Evolutionary conservation across 2,888 invertebrate genomes (phyloP).

Genomic region (Archips xylosteana): DNA sequence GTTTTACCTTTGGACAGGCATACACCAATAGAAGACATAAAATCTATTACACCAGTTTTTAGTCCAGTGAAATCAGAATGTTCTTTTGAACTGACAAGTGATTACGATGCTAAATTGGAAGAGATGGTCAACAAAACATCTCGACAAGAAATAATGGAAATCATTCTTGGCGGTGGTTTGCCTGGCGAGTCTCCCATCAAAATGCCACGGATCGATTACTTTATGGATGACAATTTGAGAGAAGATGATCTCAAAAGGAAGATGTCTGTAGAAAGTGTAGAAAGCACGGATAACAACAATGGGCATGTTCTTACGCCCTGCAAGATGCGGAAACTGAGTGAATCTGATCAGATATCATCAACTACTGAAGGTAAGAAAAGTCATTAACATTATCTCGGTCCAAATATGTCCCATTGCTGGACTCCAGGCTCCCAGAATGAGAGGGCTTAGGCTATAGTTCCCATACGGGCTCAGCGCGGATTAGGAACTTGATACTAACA

Average conservation of each 20-base stretch:
- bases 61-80: conserved; percentile 80
- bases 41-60: conserved; percentile 52
- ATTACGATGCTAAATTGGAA: conserved; percentile 76
- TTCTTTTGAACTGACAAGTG: conserved; percentile 74
- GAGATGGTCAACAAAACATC: conserved; percentile 80
- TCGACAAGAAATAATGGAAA: conserved; percentile 80
- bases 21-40: conserved; percentile 44
- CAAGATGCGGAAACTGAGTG: conserved; percentile 73
- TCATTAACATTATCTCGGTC: no score
- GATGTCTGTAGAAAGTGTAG: conserved; percentile 60
- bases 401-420: no score
- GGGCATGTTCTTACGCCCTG: conserved; percentile 66
- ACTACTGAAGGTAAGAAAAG: conserved; percentile 72
- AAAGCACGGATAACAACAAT: conserved; percentile 70
- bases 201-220: conserved; percentile 74
- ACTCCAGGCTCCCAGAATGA: no score
- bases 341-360: conserved; percentile 76
- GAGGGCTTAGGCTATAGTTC: no score
- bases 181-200: conserved; percentile 61
- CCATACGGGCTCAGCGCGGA: no score
- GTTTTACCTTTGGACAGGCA: conserved; percentile 62
- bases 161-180: conserved; percentile 74
- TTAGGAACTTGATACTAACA: no score
- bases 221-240: conserved; percentile 65
- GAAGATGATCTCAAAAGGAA: conserved; percentile 65